Evolutionary conservation across 2,888 invertebrate species (phyloP), one percentile per base, ranked within the genome.

Genomic region (Nycteola revayana): DNA sequence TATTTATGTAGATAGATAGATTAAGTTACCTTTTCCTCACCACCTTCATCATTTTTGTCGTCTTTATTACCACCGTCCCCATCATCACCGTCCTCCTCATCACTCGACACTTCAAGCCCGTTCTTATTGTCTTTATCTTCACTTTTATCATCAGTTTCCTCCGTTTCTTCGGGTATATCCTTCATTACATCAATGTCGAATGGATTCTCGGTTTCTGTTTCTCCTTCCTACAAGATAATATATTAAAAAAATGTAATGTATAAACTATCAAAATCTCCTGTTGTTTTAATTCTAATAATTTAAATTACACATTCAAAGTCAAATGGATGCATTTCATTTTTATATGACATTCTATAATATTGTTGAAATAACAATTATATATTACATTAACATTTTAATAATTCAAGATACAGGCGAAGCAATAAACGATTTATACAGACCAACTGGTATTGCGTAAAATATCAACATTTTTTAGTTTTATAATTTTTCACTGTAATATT

Each of bases 111-210:
- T 32, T 89, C 86, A 3, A 90, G 80, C 0, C 81, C 81, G 23
- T 89, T 82, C 10, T 78, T 76, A 7, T 79, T 70, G 7, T 76
- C 75, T 32, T 78, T 77, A 1, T 84, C 74, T 7, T 77, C 60
- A 1, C 70, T 75, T 39, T 79, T 72, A 4, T 83, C 74, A 10
- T 52, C 28, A 1, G 82, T 69, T 11, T 45, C 32, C 8, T 86
- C 77, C 1, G 77, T 66, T 27, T 86, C 72, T 9, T 89, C 79
- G 0, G 69, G 67, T 39, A 89, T 68, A 37, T 90, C 93, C 71
- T 95, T 95, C 92, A 94, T 94, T 7, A 91, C 89, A 58, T 96
- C 96, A 41, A 96, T 93, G 69, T 96, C 96, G 64, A 96, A 96
- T 0, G 96, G 96, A 91, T 96, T 95, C 47, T 95, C 94, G 14